phyloP scores from a whole-genome alignment of 2,888 invertebrate species.

The Ligdia adustata region DNA sequence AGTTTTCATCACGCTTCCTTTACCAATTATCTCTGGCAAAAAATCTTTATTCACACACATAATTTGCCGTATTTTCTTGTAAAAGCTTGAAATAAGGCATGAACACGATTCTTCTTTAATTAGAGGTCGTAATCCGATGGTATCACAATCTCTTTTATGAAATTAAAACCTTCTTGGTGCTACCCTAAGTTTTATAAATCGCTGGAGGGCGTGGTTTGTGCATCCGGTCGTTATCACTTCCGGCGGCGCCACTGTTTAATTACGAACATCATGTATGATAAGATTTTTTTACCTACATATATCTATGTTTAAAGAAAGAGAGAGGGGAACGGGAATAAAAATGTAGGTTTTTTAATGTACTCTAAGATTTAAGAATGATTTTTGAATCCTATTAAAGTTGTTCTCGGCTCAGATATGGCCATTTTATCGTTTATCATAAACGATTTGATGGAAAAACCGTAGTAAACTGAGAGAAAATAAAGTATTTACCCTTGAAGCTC shows the following conservation, averaged over 20 bases:
- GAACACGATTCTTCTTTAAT: slow-evolving; percentile 20
- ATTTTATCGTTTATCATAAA: too few relatives aligned
- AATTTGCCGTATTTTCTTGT: neutral
- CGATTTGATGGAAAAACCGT: too few relatives aligned
- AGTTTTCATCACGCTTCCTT: slow-evolving; percentile 7
- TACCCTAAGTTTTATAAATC: slow-evolving; percentile 21
- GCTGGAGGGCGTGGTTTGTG: slow-evolving; percentile 49
- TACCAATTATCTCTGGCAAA: neutral
- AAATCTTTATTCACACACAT: slow-evolving; percentile 9
- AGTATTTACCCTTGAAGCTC: too few relatives aligned
- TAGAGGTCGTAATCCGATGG: slow-evolving; percentile 19
- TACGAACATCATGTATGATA: slow-evolving; percentile 48
- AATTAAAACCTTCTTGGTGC: slow-evolving; percentile 17
- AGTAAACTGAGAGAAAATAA: too few relatives aligned
- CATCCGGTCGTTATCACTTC: slow-evolving; percentile 59
- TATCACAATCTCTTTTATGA: slow-evolving; percentile 16
- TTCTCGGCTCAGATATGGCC: too few relatives aligned
- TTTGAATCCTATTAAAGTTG: too few relatives aligned
- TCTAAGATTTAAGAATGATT: too few relatives aligned
- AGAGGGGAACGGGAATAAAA: slow-evolving; percentile 20
- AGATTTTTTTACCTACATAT: slow-evolving; percentile 41
- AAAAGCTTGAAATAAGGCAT: neutral
- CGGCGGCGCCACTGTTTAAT: slow-evolving; percentile 58
- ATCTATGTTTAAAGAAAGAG: slow-evolving; percentile 36
- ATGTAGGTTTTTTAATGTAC: slow-evolving; percentile 10